Base-by-base conservation (phyloP, 2,888 invertebrate species). In the Slavum lentiscoides region DNA sequence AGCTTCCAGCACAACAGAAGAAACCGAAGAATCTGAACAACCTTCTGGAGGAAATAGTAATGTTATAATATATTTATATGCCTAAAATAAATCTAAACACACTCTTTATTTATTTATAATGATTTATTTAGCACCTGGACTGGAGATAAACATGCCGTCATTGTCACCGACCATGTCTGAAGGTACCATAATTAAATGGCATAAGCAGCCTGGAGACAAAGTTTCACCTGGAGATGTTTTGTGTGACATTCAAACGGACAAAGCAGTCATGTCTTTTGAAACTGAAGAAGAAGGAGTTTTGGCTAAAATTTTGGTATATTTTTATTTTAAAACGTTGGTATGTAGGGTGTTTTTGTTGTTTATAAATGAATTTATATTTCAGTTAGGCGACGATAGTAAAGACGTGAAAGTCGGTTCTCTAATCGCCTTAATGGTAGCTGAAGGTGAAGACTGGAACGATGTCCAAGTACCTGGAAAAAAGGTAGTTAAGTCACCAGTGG, bases 231-330 rank as follows among this genome's bases (percentile, higher is more conserved):
- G 91, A 17, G 91, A 91, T 86, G 88, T 90, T 7, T 84, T 91
- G 9, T 91, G 91, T 85, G 91, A 91, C 82, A 90, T 91, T 84
- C 90, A 91, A 85, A 91, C 91, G 1, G 91, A 91, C 85, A 91
- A 91, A 86, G 90, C 91, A 75, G 88, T 90, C 1, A 89, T 91
- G 85, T 86, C 89, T 9, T 87, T 91, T 84, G 91, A 91, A 85
- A 86, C 87, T 70, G 91, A 91, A 83, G 91, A 91, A 68, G 90
- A 90, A 83, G 90, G 89, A 17, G 86, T 89, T 70, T 84, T 91
- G 73, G 90, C 90, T 0, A 91, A 90, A 85, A 90, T 91, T 84
- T 84, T 91, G 84, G 89, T 90, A 85, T 75, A 83, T 74, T 23
- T 17, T 43, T 5, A 43, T 30, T 53, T 49, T 19, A 6, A 68